Percentiles rank a stretch among this genome's conserved stretches.
Conservation (phyloP, 2,888 invertebrate genomes). For the Synergus japonicus region DNA sequence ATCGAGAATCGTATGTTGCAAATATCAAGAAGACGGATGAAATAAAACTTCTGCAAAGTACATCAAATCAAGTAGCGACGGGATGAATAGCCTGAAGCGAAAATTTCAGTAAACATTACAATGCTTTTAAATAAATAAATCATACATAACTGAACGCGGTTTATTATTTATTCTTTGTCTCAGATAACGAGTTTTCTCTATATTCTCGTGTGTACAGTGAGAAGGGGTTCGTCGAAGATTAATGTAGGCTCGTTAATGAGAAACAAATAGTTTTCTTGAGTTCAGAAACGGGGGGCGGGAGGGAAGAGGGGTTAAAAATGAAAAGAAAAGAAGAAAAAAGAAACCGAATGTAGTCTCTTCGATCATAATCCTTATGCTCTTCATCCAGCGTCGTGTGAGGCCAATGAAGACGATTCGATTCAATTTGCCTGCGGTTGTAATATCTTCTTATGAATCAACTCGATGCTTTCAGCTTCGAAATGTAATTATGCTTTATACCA, state of each 20-base stretch:
- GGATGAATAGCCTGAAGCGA: not conserved
- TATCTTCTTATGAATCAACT: slow-evolving; percentile 10
- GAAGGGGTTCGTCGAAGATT: slow-evolving; percentile 66
- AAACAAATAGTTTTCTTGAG: slow-evolving; percentile 69
- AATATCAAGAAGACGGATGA: not conserved
- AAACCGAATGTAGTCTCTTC: not conserved
- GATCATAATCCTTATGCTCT: slow-evolving; percentile 10
- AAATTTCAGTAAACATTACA: not conserved
- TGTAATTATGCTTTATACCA: not conserved
- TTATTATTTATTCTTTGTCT: slow-evolving; percentile 50
- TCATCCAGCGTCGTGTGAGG: slow-evolving; percentile 16
- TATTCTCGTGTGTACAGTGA: slow-evolving; percentile 53
- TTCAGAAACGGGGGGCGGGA: not conserved
- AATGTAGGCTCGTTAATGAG: slow-evolving; percentile 74
- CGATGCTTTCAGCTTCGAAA: slow-evolving; percentile 2
- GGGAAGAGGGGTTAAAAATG: not conserved
- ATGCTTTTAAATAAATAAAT: not conserved
- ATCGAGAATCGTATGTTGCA: too few relatives aligned
- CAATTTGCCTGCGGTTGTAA: slow-evolving; percentile 5
- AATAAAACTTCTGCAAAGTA: not conserved
- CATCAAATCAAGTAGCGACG: not conserved
- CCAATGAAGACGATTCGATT: slow-evolving; percentile 15
- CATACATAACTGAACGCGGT: not conserved
- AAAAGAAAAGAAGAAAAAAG: slow-evolving; percentile 15
- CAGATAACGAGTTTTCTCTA: slow-evolving; percentile 60